A percentile compares a stretch with the other conserved stretches of the same genome.
phyloP scores from a whole-genome alignment of 2,113 vertebrate genomes.

The Acanthisitta chloris region DNA sequence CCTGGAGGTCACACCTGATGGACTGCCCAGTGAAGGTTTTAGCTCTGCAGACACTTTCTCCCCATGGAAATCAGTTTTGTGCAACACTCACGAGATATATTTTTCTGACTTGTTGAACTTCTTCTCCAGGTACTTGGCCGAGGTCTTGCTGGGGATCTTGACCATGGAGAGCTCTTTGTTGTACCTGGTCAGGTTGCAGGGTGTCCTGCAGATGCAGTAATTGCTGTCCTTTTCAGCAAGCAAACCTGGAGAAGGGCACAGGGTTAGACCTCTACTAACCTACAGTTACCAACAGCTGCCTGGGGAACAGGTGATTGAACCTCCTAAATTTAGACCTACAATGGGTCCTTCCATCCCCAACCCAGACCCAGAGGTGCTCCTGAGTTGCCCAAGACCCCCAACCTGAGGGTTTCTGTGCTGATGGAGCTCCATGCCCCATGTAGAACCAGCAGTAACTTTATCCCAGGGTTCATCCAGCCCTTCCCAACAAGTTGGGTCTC shows the following conservation, averaged over 20 bases:
- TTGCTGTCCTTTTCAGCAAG: slow-evolving; percentile 90
- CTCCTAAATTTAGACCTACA: background rate
- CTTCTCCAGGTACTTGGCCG: slow-evolving; percentile 96
- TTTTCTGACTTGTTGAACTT: slow-evolving; percentile 98
- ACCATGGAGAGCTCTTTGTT: slow-evolving; percentile 99
- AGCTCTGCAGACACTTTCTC: too few relatives aligned
- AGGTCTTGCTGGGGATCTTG: slow-evolving; percentile 98
- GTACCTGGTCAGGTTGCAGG: slow-evolving; percentile 97
- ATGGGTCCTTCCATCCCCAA: background rate
- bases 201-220: slow-evolving; percentile 92
- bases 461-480: background rate
- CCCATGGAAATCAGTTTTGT: too few relatives aligned
- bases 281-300: background rate
- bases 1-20: too few relatives aligned
- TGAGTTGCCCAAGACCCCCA: background rate
- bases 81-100: slow-evolving; percentile 90
- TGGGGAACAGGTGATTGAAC: fast-evolving
- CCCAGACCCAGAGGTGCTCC: background rate
- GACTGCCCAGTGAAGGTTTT: too few relatives aligned
- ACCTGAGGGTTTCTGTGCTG: background rate
- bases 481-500: background rate
- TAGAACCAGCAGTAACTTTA: background rate
- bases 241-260: slow-evolving; percentile 74
- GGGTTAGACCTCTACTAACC: background rate
- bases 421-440: fast-evolving